Percentiles rank a stretch among this genome's conserved stretches.
phyloP scores from a whole-genome alignment of 2,797 vertebrate species.

The Cuculus canorus region DNA sequence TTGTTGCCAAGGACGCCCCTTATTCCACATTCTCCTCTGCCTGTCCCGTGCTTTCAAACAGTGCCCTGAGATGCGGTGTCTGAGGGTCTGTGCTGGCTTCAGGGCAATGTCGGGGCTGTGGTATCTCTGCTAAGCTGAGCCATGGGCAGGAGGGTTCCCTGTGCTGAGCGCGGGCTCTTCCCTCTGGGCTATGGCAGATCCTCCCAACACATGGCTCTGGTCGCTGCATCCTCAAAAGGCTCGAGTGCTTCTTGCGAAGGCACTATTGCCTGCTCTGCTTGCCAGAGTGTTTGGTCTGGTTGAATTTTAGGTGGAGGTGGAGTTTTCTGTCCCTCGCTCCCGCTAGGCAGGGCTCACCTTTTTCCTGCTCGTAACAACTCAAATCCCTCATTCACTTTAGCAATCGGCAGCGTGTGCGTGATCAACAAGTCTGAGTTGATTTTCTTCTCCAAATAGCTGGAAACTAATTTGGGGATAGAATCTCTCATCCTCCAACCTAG shows the following conservation, averaged over 20 bases:
- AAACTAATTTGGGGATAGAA: constrained; percentile 75
- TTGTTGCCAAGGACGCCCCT: no score
- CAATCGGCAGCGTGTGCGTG: constrained; percentile 82
- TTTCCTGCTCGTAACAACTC: constrained; percentile 79
- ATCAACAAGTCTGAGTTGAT: constrained; percentile 84
- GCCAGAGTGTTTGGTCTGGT: background rate
- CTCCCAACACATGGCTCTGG: fast-evolving
- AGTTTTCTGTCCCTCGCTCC: background rate
- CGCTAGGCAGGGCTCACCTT: constrained; percentile 69
- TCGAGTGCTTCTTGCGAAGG: background rate
- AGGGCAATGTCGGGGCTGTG: fast-evolving
- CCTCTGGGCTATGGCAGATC: background rate
- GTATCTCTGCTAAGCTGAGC: background rate
- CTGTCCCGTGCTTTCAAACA: background rate
- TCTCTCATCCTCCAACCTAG: constrained; percentile 83
- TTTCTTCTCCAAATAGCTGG: constrained; percentile 82
- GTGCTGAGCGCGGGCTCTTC: background rate
- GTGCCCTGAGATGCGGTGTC: background rate
- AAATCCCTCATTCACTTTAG: constrained; percentile 81
- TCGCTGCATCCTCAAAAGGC: background rate
- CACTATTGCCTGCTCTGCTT: background rate
- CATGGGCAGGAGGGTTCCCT: background rate
- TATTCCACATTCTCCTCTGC: no score
- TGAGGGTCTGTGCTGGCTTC: background rate
- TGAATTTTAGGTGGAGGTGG: background rate